Base-by-base conservation (phyloP, 1,140 invertebrate species). In the Drosophila aff. region DNA sequence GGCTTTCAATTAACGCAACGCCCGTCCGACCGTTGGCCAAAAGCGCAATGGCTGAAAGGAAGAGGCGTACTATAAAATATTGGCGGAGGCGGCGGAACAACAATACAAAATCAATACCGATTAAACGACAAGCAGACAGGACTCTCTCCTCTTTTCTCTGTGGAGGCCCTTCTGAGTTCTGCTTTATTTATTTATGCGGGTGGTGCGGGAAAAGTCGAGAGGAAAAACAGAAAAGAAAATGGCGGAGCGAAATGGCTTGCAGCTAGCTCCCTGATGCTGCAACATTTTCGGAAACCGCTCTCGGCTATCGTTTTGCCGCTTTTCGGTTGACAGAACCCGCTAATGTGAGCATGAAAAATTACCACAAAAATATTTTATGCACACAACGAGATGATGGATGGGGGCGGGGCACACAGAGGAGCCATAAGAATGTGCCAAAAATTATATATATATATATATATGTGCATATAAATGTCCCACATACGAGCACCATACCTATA, bases 1-100 rank as follows among this genome's bases (percentile, higher is more conserved):
- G 84, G 84, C 85, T 90, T 89, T 89, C 85, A 89, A 89, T 89
- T 89, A 89, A 83, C 85, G 84, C 81, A 47, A 43, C 52, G 52
- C 33, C 52, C 52, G 15, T 11, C 44, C 16, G 44, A 38, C 18
- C 43, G 33, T 41, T 71, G 62, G 43, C 47, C 38, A 76, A 46
- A 50, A 64, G 68, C 65, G 38, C 64, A 82, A 28, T 52, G 31
- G 46, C 31, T 58, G n/a, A 67, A 66, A 68, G 60, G 21, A 57
- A 58, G 67, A 75, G 74, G 60, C 55, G 77, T 65, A 90, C 81
- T 84, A 90, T 89, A 84, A 89, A 84, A 81, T 90, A 90, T 89
- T 84, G 67, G 58, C 74, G 57, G 23, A 3, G 23, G 33, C 52
- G 59, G 49, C 52, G 59, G 49, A 64, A 77, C 65, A 74, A 83